Conservation (phyloP, 2,888 invertebrate species). For the Heliconius sara region DNA sequence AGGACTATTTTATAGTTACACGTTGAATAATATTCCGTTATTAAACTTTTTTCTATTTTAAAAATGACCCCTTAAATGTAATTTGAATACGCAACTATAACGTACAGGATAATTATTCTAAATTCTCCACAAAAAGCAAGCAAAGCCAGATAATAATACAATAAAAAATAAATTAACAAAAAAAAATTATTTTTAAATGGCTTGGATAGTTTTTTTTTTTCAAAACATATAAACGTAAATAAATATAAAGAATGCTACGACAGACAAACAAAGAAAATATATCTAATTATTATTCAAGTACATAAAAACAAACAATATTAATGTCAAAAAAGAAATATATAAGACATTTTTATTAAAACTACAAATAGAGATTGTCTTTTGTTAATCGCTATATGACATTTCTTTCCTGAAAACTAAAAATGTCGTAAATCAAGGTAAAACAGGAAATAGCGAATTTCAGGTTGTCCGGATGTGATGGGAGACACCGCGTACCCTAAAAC, state of each 20-base stretch:
- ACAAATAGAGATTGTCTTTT: not conserved
- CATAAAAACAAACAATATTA: not conserved
- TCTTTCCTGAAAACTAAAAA: slow-evolving; percentile 5
- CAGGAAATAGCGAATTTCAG: slow-evolving; percentile 77
- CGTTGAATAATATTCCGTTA: no score
- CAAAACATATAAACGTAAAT: no score
- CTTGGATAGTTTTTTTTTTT: no score
- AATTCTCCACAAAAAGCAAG: no score
- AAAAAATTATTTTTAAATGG: no score
- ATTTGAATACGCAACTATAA: no score
- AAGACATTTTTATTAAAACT: not conserved
- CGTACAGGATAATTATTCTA: not conserved
- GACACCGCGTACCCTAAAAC: slow-evolving; percentile 66
- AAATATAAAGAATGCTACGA: not conserved
- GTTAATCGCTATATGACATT: slow-evolving; percentile 8
- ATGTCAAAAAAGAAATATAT: not conserved
- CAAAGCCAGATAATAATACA: no score
- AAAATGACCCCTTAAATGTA: no score
- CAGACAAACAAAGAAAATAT: not conserved
- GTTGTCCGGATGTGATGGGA: slow-evolving; percentile 66
- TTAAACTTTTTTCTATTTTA: no score
- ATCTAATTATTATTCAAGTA: no score
- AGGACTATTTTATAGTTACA: no score
- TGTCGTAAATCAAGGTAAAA: slow-evolving; percentile 50
- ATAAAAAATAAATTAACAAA: no score